Evolutionary conservation across 2,113 vertebrate species (phyloP).

Genomic region (Daphoenositta chrysoptera): DNA sequence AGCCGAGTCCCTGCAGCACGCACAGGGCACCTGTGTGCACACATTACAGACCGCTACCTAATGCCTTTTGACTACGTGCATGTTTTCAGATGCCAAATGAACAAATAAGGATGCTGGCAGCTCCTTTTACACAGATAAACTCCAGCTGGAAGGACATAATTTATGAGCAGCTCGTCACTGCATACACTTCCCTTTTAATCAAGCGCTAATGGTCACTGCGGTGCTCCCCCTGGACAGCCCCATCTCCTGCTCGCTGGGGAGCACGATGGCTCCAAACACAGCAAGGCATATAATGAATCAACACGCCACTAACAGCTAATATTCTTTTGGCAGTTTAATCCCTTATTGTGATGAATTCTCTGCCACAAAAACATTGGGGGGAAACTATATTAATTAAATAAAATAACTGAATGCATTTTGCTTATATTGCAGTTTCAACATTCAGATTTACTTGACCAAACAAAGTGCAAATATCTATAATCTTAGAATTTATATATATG

Average conservation of each 20-base stretch:
- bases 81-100: background rate
- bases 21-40: fast-evolving
- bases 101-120: background rate
- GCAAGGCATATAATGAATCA: conserved; percentile 17
- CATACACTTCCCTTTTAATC: conserved; percentile 38
- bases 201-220: conserved; percentile 22
- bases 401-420: background rate
- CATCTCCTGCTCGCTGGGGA: background rate
- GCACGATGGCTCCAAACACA: background rate
- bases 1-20: fast-evolving
- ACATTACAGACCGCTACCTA: background rate
- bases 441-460: background rate
- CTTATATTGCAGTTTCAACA: background rate
- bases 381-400: conserved; percentile 7
- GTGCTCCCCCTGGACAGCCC: conserved; percentile 23
- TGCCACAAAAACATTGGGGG: background rate
- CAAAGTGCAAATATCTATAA: background rate
- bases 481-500: background rate
- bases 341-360: conserved; percentile 35
- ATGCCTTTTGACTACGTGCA: background rate
- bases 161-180: conserved; percentile 17
- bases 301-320: conserved; percentile 37
- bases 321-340: conserved; percentile 35
- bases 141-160: conserved; percentile 34
- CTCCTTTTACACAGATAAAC: background rate